Evolutionary conservation across 2,113 vertebrate genomes (phyloP).

Genomic region (Talpa occidentalis): DNA sequence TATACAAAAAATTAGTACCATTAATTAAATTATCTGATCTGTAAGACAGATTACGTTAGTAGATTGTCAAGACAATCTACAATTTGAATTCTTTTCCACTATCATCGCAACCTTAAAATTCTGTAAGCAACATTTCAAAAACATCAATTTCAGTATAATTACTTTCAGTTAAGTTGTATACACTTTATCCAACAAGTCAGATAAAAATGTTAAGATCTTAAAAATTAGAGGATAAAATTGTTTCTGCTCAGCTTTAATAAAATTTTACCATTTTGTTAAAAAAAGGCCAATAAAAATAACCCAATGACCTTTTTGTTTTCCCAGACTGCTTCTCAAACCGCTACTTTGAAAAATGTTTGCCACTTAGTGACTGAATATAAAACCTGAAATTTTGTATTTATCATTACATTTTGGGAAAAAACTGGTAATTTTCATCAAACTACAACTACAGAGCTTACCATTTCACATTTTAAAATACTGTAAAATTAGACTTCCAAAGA

Average conservation of each 20-base stretch:
- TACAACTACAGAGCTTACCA: not conserved
- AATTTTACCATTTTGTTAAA: constrained; percentile 68
- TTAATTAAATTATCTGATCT: not conserved
- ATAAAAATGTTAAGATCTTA: constrained; percentile 34
- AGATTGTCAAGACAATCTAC: constrained; percentile 38
- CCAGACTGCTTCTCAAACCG: not conserved
- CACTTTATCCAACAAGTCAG: not conserved
- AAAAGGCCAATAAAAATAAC: not conserved
- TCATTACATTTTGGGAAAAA: not conserved
- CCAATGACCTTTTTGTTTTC: not conserved
- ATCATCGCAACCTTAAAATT: constrained; percentile 21
- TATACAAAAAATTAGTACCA: constrained; percentile 12
- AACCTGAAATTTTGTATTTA: not conserved
- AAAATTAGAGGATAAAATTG: constrained; percentile 55
- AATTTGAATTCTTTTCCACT: constrained; percentile 57
- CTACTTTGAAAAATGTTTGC: not conserved
- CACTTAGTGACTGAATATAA: not conserved
- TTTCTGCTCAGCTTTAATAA: constrained; percentile 52
- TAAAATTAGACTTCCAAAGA: not conserved
- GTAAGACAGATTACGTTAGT: not conserved
- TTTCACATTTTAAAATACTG: not conserved
- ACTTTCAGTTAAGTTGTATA: not conserved
- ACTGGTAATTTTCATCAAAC: not conserved
- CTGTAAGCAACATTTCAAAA: not conserved
- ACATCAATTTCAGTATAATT: constrained; percentile 22